Conservation (phyloP, 1,140 invertebrate genomes). For the Drosophila pectinifera region DNA sequence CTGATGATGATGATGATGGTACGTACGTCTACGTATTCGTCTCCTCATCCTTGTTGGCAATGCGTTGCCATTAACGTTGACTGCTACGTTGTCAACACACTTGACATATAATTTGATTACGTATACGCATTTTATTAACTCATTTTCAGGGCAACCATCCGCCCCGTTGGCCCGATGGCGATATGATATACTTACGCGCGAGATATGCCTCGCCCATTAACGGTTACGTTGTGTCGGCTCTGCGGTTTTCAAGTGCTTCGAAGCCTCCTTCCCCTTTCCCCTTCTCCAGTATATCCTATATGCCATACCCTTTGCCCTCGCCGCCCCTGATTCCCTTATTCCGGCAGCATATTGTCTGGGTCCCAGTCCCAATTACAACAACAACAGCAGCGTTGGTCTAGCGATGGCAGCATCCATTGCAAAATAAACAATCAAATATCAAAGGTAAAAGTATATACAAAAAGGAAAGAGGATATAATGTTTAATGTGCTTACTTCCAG, state of each 20-base stretch:
- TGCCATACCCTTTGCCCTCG: too few species aligned
- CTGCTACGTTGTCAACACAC: conserved; percentile 81
- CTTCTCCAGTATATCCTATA: neutral
- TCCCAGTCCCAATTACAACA: conserved; percentile 37
- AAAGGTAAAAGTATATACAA: too few species aligned
- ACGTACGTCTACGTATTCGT: neutral
- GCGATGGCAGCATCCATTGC: neutral
- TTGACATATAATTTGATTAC: conserved; percentile 84
- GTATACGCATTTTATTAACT: conserved; percentile 83
- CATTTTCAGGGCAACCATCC: conserved; percentile 61
- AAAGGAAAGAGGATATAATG: too few species aligned
- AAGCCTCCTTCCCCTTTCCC: too few species aligned
- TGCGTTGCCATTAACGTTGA: conserved; percentile 68
- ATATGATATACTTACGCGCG: conserved; percentile 72
- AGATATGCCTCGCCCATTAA: conserved; percentile 65
- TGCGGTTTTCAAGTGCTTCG: conserved; percentile 43
- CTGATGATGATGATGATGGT: conserved; percentile 23
- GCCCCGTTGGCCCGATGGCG: conserved; percentile 52
- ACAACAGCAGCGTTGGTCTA: neutral
- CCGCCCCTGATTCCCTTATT: conserved; percentile 17
- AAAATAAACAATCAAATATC: neutral
- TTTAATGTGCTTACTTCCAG: too few species aligned
- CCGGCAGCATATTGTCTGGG: conserved; percentile 39
- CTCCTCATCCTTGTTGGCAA: conserved; percentile 13
- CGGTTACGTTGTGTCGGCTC: conserved; percentile 49